These are phyloP conservation scores for Lycorma delicatula DNA, from an alignment of 1,140 invertebrate genomes.

Conservation along the genomic window DNA sequence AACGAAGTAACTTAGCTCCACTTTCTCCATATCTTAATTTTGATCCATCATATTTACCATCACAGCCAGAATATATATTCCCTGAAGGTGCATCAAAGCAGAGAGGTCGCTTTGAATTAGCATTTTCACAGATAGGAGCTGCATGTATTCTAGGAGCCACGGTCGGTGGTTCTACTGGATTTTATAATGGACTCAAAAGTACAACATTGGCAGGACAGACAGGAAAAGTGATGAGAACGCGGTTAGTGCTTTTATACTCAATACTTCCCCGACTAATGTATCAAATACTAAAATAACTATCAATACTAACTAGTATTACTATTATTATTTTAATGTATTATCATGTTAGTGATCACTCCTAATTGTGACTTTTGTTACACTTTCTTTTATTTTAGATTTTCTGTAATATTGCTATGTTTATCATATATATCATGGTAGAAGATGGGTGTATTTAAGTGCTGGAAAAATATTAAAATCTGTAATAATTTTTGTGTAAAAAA, in stretches of 20 bases:
- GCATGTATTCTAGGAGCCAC: slow-evolving; percentile 74
- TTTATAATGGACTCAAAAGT: slow-evolving; percentile 78
- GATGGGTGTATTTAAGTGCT: too few relatives aligned
- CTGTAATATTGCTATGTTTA: too few relatives aligned
- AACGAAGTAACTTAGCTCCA: neutral
- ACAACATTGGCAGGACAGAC: slow-evolving; percentile 74
- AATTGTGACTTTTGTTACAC: too few relatives aligned
- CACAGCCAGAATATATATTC: slow-evolving; percentile 88
- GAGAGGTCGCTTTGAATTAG: slow-evolving; percentile 75
- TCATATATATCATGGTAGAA: too few relatives aligned
- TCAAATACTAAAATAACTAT: too few relatives aligned
- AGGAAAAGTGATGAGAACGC: slow-evolving; percentile 81
- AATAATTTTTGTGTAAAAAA: too few relatives aligned
- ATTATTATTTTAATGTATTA: too few relatives aligned
- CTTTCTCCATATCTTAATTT: slow-evolving; percentile 85
- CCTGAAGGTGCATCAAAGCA: slow-evolving; percentile 76
- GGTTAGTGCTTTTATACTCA: slow-evolving; percentile 63
- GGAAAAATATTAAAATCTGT: too few relatives aligned
- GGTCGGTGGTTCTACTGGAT: slow-evolving; percentile 71
- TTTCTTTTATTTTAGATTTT: too few relatives aligned
- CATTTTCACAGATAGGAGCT: slow-evolving; percentile 88
- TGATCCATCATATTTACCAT: slow-evolving; percentile 73
- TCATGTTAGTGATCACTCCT: too few relatives aligned
- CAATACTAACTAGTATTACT: too few relatives aligned
- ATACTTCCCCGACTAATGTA: too few relatives aligned